A percentile compares a stretch with the other conserved stretches of the same genome.
phyloP scores from a whole-genome alignment of 1,140 invertebrate genomes.

The Pseudomyrmex flavicornis region DNA sequence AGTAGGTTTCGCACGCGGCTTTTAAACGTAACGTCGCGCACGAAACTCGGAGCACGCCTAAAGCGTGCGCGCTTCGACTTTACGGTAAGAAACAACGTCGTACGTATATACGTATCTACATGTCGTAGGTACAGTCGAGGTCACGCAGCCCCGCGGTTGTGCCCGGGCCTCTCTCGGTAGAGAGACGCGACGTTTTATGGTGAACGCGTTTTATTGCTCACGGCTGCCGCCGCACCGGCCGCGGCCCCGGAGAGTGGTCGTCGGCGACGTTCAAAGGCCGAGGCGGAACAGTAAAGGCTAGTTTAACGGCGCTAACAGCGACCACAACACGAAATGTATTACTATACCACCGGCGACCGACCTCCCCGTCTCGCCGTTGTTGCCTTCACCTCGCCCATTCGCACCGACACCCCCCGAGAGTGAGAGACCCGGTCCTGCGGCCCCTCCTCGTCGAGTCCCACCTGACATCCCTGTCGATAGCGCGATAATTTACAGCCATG shows the following conservation, averaged over 20 bases:
- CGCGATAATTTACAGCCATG: conserved; percentile 75
- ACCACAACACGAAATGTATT: conserved; percentile 81
- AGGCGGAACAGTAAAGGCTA: conserved; percentile 82
- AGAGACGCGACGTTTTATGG: conserved; percentile 78
- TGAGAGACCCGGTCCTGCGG: not conserved
- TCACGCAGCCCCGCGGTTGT: conserved; percentile 26
- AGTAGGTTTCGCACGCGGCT: conserved; percentile 22
- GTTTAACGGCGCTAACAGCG: conserved; percentile 83
- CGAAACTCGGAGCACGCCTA: conserved; percentile 32
- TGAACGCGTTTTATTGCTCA: conserved; percentile 81
- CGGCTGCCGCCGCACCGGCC: conserved; percentile 49
- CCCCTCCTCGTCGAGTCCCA: not conserved
- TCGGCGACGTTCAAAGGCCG: conserved; percentile 81
- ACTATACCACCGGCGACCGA: conserved; percentile 61
- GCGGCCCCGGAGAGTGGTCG: conserved; percentile 59
- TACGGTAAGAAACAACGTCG: conserved; percentile 36
- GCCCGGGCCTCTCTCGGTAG: conserved; percentile 7
- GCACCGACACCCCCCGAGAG: not conserved
- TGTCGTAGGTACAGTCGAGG: conserved; percentile 59
- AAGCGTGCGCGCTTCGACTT: conserved; percentile 22
- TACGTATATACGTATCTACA: not conserved
- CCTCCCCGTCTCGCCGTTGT: conserved; percentile 40
- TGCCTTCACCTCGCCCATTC: conserved; percentile 30
- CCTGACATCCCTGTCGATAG: conserved; percentile 61
- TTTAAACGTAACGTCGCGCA: conserved; percentile 34